Conservation (phyloP, 1,140 invertebrate genomes). For the Halesus radiatus region DNA sequence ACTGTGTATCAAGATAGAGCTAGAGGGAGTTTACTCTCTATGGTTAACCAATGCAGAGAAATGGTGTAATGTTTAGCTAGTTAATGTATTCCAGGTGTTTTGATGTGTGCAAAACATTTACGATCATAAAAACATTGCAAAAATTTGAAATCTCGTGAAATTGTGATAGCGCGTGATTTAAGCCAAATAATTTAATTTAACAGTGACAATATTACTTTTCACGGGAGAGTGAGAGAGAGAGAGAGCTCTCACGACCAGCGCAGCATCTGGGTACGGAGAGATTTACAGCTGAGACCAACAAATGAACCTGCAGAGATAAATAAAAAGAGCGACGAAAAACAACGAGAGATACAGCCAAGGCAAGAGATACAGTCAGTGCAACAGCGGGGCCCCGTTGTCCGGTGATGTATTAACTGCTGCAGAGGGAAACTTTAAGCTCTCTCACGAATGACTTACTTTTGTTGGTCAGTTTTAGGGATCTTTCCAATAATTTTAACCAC, state of each 20-base stretch:
- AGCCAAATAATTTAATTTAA: slow-evolving; percentile 8
- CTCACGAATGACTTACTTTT: slow-evolving; percentile 1
- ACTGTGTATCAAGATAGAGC: too few relatives aligned
- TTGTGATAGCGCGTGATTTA: not conserved
- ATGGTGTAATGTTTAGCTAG: too few relatives aligned
- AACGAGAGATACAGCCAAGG: too few relatives aligned
- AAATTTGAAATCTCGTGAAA: too few relatives aligned
- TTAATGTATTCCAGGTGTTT: too few relatives aligned
- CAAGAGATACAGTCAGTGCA: not conserved
- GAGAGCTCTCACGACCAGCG: not conserved
- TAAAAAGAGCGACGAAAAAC: slow-evolving; percentile 26
- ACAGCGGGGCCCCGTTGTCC: not conserved
- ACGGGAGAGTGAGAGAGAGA: not conserved
- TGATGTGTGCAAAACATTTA: too few relatives aligned
- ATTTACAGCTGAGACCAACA: slow-evolving; percentile 26
- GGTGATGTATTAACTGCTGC: slow-evolving; percentile 21
- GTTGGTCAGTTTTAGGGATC: not conserved
- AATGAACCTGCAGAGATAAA: slow-evolving; percentile 23
- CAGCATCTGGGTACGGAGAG: slow-evolving; percentile 9
- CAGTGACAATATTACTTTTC: slow-evolving; percentile 12
- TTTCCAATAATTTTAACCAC: too few relatives aligned
- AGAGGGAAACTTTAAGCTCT: slow-evolving; percentile 8
- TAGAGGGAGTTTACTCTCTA: too few relatives aligned
- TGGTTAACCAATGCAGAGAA: too few relatives aligned
- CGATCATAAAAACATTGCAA: too few relatives aligned